Percentiles rank a stretch among this genome's conserved stretches.
Evolutionary conservation across 2,797 vertebrate genomes (phyloP).

Genomic region (Alca torda): DNA sequence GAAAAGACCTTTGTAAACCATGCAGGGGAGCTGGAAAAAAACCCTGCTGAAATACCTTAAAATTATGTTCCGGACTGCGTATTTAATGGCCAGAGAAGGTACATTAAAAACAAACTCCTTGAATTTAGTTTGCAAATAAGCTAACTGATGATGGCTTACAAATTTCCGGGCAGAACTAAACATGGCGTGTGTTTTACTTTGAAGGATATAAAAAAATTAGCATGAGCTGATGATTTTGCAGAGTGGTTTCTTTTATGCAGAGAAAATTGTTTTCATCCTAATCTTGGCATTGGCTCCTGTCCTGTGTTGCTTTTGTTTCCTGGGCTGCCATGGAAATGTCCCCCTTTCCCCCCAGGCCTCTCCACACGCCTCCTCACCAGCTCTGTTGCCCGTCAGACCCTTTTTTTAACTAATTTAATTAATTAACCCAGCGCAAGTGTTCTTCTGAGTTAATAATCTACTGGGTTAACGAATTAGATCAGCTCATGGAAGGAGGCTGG

Average conservation of each 20-base stretch:
- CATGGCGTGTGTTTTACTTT: conserved; percentile 26
- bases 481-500: background rate
- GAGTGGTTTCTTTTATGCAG: conserved; percentile 53
- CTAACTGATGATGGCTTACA: background rate
- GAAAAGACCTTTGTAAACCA: background rate
- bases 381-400: conserved; percentile 20
- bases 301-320: conserved; percentile 64
- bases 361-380: background rate
- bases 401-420: conserved; percentile 52
- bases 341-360: conserved; percentile 43
- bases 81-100: background rate
- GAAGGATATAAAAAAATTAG: conserved; percentile 10
- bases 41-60: background rate
- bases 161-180: conserved; percentile 27
- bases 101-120: background rate
- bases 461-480: background rate
- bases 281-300: conserved; percentile 49
- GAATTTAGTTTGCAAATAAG: background rate
- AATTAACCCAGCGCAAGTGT: conserved; percentile 54
- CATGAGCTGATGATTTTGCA: conserved; percentile 53
- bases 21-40: background rate
- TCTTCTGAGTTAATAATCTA: conserved; percentile 45
- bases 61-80: background rate
- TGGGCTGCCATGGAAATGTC: conserved; percentile 67
- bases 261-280: conserved; percentile 58